phyloP scores from a whole-genome alignment of 2,888 invertebrate genomes.

The Salticus scenicus region DNA sequence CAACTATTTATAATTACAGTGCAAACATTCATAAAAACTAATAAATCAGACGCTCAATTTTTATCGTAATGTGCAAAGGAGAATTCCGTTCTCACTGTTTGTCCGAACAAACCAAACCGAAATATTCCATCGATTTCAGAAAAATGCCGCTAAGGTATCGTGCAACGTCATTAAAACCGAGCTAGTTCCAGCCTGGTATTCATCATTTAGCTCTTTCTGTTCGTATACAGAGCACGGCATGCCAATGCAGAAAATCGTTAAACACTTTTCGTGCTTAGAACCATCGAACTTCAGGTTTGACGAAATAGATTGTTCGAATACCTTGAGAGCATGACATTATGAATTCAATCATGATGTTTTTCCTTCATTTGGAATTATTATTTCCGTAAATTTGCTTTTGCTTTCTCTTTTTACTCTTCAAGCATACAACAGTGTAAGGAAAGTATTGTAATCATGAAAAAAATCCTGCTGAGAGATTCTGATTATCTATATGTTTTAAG shows the following conservation, averaged over 20 bases:
- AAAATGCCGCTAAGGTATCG: constrained; percentile 19
- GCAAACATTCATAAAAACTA: neutral
- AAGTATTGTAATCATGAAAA: no score
- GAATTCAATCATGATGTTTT: no score
- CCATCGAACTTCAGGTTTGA: neutral
- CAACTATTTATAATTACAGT: neutral
- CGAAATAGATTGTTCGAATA: neutral
- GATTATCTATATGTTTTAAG: no score
- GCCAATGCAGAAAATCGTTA: constrained; percentile 34
- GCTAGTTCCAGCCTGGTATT: constrained; percentile 15
- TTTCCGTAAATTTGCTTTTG: no score
- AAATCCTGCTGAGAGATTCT: no score
- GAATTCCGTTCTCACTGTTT: neutral
- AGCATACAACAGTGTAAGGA: no score
- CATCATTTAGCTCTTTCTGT: constrained; percentile 5
- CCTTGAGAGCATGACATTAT: neutral
- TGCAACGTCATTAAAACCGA: neutral
- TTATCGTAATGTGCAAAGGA: neutral
- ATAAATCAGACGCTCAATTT: neutral
- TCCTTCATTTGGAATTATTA: no score
- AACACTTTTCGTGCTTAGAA: constrained; percentile 8
- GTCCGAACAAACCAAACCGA: constrained; percentile 28
- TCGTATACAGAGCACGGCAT: constrained; percentile 8
- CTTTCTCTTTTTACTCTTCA: no score
- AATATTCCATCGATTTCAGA: constrained; percentile 29